A percentile compares a stretch with the other conserved stretches of the same genome.
These are phyloP conservation scores for Tangara arthus DNA, from an alignment of 2,797 vertebrate genomes.

Conservation along the genomic window DNA sequence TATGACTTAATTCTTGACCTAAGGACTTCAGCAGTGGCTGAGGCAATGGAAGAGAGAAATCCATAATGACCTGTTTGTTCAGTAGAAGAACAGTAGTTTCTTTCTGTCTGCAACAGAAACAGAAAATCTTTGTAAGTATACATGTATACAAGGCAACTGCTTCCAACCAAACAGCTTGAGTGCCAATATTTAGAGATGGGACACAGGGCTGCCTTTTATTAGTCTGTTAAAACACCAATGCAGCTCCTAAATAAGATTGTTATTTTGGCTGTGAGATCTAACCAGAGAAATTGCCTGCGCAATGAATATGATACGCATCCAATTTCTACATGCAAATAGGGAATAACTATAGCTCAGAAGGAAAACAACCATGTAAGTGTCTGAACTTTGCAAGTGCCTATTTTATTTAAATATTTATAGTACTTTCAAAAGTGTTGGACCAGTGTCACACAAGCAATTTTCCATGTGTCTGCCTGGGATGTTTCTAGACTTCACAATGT, in stretches of 20 bases:
- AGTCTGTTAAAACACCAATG: background rate
- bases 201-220: slow-evolving; percentile 37
- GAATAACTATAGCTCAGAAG: background rate
- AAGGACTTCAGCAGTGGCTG: background rate
- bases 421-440: background rate
- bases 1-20: background rate
- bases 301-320: background rate
- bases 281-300: background rate
- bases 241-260: background rate
- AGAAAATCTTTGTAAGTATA: slow-evolving; percentile 34
- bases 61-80: slow-evolving; percentile 3
- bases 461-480: background rate
- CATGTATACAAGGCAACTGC: background rate
- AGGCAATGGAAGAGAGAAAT: slow-evolving; percentile 1
- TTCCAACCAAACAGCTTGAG: background rate
- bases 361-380: background rate
- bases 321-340: background rate
- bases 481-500: background rate
- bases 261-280: background rate
- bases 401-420: background rate
- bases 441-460: background rate
- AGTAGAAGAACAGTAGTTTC: slow-evolving; percentile 26
- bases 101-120: slow-evolving; percentile 42
- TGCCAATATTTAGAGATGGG: slow-evolving; percentile 17
- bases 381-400: background rate